Evolutionary conservation across 2,797 vertebrate genomes (phyloP).

Genomic region (Galaxias olidus): DNA sequence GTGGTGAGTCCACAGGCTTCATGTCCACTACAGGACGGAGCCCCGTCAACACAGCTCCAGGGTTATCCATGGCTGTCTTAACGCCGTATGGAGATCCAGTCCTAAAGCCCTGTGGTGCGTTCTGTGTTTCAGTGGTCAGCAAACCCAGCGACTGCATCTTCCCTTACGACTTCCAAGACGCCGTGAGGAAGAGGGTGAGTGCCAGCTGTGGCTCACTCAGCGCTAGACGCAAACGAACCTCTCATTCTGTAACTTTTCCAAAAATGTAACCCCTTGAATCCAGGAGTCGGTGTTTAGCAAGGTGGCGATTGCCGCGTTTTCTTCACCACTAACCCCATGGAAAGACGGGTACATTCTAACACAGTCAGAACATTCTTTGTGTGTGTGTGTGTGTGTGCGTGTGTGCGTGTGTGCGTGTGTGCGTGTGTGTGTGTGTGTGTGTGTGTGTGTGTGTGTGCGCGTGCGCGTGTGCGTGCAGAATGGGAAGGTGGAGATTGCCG

Average conservation of each 20-base stretch:
- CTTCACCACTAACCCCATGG: no score
- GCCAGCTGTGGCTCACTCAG: not conserved
- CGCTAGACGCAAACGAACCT: not conserved
- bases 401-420: not conserved
- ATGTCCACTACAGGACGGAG: not conserved
- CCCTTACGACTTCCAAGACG: constrained; percentile 91
- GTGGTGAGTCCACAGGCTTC: constrained; percentile 76
- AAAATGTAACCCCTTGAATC: no score
- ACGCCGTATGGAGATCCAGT: not conserved
- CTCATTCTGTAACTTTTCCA: no score
- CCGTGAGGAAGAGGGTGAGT: constrained; percentile 85
- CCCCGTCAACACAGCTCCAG: no score
- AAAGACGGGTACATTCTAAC: no score
- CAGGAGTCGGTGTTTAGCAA: no score
- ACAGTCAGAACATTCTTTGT: no score
- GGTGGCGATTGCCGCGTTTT: no score
- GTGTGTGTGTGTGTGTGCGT: no score
- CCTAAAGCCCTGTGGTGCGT: not conserved
- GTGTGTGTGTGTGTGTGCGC: no score
- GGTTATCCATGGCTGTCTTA: not conserved
- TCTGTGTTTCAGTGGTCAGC: constrained; percentile 81
- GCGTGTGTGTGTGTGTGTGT: no score
- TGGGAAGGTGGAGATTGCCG: constrained; percentile 89
- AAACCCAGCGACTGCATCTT: constrained; percentile 93
- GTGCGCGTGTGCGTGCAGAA: constrained; percentile 72